Base-by-base conservation (phyloP, 2,888 invertebrate genomes). In the Tiliacea citrago region DNA sequence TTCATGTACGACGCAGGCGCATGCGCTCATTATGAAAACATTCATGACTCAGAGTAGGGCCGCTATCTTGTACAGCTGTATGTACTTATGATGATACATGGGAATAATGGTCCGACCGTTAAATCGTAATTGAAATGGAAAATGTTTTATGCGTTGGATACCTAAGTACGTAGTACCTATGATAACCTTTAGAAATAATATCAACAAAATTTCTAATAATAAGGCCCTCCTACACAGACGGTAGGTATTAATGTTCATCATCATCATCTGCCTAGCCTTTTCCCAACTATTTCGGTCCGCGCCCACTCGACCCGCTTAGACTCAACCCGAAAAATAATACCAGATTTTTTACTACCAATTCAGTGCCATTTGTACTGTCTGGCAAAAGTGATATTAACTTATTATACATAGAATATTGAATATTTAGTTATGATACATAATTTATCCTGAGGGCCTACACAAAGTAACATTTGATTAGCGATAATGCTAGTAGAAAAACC, bases 1-100 rank as follows among this genome's bases (percentile, higher is more conserved):
- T 90, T 89, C 85, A 88, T 78, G 80, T 86, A 78, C 74, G 53
- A 77, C 86, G 78, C 80, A 84, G 85, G 73, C 84, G 83, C 84
- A 83, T 72, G 84, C 75, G 84, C 84, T 90, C 87, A 90, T 91
- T 90, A 91, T 85, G 84, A 89, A 88, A 90, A 89, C 88, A 88
- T 89, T 86, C 83, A 86, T 87, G 83, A 83, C 67, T 80, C 87
- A 79, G 75, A 88, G 87, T 89, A 89, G 85, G 84, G 73, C 79
- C 73, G 83, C 75, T 83, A 85, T 85, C 82, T 86, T 69, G 71
- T 67, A 79, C 84, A 81, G 75, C 80, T 79, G 83, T 75, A 82
- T 79, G 83, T 75, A 82, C 57, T 73, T 74, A 77, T 68, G 51
- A 81, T 77, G 67, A 80, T 75, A 78, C 53, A 81, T 66, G 75